A percentile compares a stretch with the other conserved stretches of the same genome.
phyloP scores from a whole-genome alignment of 2,888 invertebrate genomes.

The Andrena fulva region DNA sequence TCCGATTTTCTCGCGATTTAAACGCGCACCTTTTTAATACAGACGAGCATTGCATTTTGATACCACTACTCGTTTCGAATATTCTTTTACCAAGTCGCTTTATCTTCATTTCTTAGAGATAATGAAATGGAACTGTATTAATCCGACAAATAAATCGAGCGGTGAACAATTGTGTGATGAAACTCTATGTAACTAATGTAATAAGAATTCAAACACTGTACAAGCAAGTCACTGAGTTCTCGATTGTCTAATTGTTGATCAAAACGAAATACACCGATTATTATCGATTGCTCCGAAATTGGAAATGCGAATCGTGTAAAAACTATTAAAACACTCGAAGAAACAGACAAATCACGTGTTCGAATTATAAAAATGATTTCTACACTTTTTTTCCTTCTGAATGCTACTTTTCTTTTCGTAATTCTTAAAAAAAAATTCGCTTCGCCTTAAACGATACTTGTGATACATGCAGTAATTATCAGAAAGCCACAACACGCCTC shows the following conservation, averaged over 20 bases:
- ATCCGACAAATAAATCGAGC: constrained; percentile 17
- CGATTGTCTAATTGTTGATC: background rate
- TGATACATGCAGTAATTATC: constrained; percentile 13
- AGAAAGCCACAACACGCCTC: constrained; percentile 7
- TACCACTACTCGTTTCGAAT: constrained; percentile 7
- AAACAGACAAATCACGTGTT: constrained; percentile 5
- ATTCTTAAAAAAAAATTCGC: background rate
- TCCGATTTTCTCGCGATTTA: background rate
- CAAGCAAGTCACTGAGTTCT: background rate
- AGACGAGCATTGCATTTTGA: constrained; percentile 21
- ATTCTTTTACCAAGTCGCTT: constrained; percentile 1
- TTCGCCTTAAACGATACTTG: background rate
- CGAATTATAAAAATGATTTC: constrained; percentile 8
- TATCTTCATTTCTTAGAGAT: background rate
- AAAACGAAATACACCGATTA: background rate
- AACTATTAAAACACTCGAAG: constrained; percentile 1
- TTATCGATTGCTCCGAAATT: background rate
- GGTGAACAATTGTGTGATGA: constrained; percentile 24
- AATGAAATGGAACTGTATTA: constrained; percentile 21
- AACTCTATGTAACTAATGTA: constrained; percentile 29
- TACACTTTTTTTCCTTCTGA: background rate
- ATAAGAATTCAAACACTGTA: background rate
- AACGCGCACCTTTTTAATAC: background rate
- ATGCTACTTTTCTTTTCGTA: constrained; percentile 3
- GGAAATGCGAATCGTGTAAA: background rate